Evolutionary conservation across 23 tunicate species (phyloP).

Genomic region (Styela plicata): DNA sequence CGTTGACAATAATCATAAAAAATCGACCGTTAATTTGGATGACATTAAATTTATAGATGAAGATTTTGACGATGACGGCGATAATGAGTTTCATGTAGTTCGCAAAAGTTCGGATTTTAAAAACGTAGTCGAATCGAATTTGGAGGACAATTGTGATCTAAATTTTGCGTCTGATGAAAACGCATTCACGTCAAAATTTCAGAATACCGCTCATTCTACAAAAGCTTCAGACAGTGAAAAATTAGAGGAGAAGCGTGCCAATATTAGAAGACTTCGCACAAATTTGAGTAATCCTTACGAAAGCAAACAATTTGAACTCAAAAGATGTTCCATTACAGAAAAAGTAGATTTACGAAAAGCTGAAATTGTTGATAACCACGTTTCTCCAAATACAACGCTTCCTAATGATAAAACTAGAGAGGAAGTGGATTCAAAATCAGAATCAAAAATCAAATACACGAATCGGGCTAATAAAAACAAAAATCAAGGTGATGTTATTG

Average conservation of each 20-base stretch:
- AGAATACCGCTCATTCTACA: not conserved
- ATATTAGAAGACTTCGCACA: not conserved
- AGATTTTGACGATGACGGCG: not conserved
- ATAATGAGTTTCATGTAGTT: not conserved
- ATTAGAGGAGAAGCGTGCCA: not conserved
- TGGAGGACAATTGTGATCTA: too few relatives aligned
- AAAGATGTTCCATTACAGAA: conserved; percentile 18
- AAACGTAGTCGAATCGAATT: not conserved
- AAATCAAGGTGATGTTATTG: not conserved
- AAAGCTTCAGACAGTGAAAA: not conserved
- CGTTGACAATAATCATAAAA: not conserved
- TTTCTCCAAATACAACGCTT: not conserved
- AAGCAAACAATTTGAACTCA: not conserved
- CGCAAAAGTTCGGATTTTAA: not conserved
- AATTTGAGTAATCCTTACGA: not conserved
- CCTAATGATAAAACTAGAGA: not conserved
- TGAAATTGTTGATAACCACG: not conserved
- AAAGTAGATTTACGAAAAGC: not conserved
- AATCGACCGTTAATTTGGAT: conserved; percentile 12
- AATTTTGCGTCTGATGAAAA: not conserved
- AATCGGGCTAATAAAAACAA: not conserved
- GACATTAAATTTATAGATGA: conserved; percentile 16
- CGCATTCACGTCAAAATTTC: not conserved
- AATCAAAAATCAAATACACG: not conserved
- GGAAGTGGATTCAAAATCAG: not conserved